These are phyloP conservation scores for Nomada fucata DNA, from an alignment of 2,888 invertebrate genomes.

Conservation along the genomic window DNA sequence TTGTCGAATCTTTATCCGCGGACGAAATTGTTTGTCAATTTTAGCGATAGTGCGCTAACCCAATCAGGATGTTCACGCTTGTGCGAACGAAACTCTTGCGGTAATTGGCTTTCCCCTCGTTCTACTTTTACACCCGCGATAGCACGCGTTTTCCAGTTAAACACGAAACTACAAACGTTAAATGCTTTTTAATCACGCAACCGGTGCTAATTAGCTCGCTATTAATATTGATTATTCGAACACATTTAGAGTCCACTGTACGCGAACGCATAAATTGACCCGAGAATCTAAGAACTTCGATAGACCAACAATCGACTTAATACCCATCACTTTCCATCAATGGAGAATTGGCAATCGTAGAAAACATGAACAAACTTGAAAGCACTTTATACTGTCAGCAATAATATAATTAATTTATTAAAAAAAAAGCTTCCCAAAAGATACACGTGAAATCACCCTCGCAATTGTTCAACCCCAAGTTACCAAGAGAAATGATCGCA, in stretches of 20 bases:
- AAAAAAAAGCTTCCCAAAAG: too few species aligned
- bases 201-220: constrained; percentile 1
- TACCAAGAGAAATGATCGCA: too few species aligned
- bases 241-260: not conserved
- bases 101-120: constrained; percentile 62
- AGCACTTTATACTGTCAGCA: too few species aligned
- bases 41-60: constrained; percentile 5
- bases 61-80: constrained; percentile 26
- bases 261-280: not conserved
- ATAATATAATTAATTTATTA: too few species aligned
- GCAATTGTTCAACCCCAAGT: too few species aligned
- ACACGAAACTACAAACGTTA: constrained; percentile 40
- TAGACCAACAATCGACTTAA: not conserved
- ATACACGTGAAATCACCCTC: too few species aligned
- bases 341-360: not conserved
- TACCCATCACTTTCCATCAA: not conserved
- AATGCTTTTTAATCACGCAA: constrained; percentile 33
- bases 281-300: not conserved
- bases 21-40: constrained; percentile 35
- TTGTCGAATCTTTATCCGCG: not conserved
- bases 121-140: constrained; percentile 45
- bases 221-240: not conserved
- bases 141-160: constrained; percentile 46
- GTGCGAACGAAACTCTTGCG: constrained; percentile 46
- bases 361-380: not conserved